Evolutionary conservation across 37 sponge, comb jelly and placozoan species (phyloP).

Genomic region (Eunapius fragilis): DNA sequence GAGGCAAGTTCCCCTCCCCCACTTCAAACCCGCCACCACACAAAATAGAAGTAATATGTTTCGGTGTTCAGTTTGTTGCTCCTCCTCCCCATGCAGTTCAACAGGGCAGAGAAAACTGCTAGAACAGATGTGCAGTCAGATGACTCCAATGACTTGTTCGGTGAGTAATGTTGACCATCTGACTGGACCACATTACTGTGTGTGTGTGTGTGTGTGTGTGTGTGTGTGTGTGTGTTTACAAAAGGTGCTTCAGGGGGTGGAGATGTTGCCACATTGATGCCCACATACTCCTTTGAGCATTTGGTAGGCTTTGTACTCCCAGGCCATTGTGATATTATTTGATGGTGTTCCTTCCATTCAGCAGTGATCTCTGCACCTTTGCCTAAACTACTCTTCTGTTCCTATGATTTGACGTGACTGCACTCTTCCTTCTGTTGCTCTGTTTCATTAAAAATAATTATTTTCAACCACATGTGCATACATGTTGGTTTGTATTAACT

Average conservation of each 20-base stretch:
- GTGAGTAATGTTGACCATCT: neutral
- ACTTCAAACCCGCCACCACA: no score
- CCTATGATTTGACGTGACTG: no score
- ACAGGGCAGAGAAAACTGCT: neutral
- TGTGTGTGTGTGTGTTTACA: slow-evolving; percentile 19
- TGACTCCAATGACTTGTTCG: neutral
- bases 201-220: slow-evolving; percentile 35
- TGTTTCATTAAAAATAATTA: neutral
- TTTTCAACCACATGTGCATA: neutral
- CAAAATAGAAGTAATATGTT: no score
- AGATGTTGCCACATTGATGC: neutral
- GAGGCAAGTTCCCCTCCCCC: slow-evolving; percentile 45
- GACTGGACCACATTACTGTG: neutral
- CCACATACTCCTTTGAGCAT: neutral
- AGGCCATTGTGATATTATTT: neutral
- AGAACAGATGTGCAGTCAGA: neutral
- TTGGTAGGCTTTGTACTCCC: neutral
- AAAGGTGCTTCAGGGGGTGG: neutral
- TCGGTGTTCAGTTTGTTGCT: neutral
- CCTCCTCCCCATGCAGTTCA: neutral
- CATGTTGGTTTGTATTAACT: no score
- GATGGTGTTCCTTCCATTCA: neutral
- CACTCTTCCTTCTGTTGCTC: neutral
- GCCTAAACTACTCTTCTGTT: neutral
- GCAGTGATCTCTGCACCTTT: neutral